Evolutionary conservation across 2,888 invertebrate genomes (phyloP).

Genomic region (Papilio protenor): DNA sequence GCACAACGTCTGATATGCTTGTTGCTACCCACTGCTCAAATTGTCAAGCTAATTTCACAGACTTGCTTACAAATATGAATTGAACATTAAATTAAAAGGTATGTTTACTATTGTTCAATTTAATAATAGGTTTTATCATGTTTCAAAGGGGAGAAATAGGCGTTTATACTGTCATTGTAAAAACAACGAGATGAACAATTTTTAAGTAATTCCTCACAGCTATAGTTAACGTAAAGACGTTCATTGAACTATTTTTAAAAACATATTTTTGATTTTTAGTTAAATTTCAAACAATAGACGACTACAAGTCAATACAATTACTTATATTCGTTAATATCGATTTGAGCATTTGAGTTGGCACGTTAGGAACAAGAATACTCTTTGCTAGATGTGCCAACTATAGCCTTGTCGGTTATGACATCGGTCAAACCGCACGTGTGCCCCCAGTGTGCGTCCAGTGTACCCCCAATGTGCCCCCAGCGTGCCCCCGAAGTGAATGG

Average conservation of each 20-base stretch:
- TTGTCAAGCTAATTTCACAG: constrained; percentile 30
- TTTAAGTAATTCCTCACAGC: no score
- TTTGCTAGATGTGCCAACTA: background rate
- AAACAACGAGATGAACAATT: background rate
- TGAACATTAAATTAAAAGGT: background rate
- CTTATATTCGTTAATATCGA: background rate
- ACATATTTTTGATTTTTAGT: background rate
- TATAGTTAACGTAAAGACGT: no score
- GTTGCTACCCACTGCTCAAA: constrained; percentile 19
- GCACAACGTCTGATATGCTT: constrained; percentile 37
- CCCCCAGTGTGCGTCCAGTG: background rate
- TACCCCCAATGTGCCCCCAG: constrained; percentile 2
- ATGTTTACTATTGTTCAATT: background rate
- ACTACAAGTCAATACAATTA: background rate
- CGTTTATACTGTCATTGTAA: background rate
- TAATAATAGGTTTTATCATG: background rate
- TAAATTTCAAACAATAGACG: no score
- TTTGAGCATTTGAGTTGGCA: background rate
- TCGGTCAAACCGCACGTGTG: constrained; percentile 30
- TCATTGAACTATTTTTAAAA: background rate
- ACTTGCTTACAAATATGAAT: constrained; percentile 2
- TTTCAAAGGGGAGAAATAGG: background rate
- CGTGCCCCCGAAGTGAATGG: constrained; percentile 22
- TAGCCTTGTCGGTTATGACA: background rate
- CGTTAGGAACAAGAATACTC: background rate